A percentile compares a stretch with the other conserved stretches of the same genome.
These are phyloP conservation scores for Onychostoma macrolepis DNA, from an alignment of 2,113 vertebrate genomes.

Conservation along the genomic window DNA sequence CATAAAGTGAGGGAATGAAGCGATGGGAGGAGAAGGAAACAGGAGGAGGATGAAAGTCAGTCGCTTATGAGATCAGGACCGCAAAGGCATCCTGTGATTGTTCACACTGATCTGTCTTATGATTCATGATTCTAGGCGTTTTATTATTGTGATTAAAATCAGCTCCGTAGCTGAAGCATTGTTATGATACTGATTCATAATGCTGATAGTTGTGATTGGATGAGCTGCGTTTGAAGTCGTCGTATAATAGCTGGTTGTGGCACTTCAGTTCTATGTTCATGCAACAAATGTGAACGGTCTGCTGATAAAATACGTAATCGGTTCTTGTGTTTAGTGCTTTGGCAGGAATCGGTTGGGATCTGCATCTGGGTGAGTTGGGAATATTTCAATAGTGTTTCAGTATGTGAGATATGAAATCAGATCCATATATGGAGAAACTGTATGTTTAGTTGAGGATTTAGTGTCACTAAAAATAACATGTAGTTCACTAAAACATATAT, in stretches of 20 bases:
- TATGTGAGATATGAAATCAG: background rate
- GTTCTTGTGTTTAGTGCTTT: background rate
- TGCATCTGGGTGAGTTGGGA: background rate
- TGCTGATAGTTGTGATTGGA: background rate
- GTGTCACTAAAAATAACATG: background rate
- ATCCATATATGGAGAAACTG: background rate
- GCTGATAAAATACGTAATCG: background rate
- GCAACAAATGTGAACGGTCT: background rate
- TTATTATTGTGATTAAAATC: conserved; percentile 2
- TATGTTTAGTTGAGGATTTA: background rate
- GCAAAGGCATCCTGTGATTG: conserved; percentile 16
- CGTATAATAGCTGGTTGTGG: background rate
- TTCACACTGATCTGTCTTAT: background rate
- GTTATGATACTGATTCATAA: background rate
- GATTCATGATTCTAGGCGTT: background rate
- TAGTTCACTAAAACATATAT: background rate
- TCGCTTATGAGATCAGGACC: background rate
- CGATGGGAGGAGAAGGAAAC: conserved; percentile 8
- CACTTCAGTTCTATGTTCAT: background rate
- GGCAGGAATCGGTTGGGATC: background rate
- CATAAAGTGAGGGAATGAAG: background rate
- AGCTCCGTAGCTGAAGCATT: background rate
- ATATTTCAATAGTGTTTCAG: background rate
- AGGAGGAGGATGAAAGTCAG: background rate
- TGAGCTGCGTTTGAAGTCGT: background rate